phyloP scores from a whole-genome alignment of 2,888 invertebrate genomes.

The Eurytoma adleriae region DNA sequence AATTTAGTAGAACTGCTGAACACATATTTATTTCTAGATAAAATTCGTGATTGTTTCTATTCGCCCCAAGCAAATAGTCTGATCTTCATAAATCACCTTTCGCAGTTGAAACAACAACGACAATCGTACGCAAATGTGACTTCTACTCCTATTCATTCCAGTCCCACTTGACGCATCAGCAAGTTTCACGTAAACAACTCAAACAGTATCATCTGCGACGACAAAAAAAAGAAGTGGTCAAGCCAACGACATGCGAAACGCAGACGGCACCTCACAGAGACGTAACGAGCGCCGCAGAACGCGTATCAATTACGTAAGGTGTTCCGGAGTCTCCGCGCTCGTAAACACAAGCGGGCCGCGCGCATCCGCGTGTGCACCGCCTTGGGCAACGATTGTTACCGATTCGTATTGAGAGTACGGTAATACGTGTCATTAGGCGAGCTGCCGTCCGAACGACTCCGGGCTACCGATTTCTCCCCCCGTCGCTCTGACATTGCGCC shows the following conservation, averaged over 20 bases:
- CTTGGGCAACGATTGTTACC: conserved; percentile 22
- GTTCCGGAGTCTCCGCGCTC: neutral
- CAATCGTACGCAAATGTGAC: too few species aligned
- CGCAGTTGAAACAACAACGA: too few species aligned
- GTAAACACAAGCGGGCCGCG: conserved; percentile 10
- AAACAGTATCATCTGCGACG: too few species aligned
- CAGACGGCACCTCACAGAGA: neutral
- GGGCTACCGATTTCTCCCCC: conserved; percentile 11
- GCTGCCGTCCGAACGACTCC: conserved; percentile 55
- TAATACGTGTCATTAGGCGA: conserved; percentile 71
- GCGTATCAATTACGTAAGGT: conserved; percentile 13
- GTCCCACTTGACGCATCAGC: too few species aligned
- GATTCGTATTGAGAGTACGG: conserved; percentile 54
- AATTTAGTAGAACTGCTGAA: too few species aligned
- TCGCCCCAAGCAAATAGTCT: too few species aligned
- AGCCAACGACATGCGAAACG: neutral
- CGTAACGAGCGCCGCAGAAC: neutral
- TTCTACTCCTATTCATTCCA: too few species aligned
- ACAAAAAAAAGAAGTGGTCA: too few species aligned
- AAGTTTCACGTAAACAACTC: too few species aligned
- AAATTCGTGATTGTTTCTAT: too few species aligned
- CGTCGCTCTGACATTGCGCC: conserved; percentile 47
- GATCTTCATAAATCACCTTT: too few species aligned
- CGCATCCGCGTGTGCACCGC: conserved; percentile 2
- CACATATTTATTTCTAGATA: too few species aligned